These are phyloP conservation scores for Nyctibius bracteatus DNA, from an alignment of 2,113 vertebrate species.

Conservation along the genomic window DNA sequence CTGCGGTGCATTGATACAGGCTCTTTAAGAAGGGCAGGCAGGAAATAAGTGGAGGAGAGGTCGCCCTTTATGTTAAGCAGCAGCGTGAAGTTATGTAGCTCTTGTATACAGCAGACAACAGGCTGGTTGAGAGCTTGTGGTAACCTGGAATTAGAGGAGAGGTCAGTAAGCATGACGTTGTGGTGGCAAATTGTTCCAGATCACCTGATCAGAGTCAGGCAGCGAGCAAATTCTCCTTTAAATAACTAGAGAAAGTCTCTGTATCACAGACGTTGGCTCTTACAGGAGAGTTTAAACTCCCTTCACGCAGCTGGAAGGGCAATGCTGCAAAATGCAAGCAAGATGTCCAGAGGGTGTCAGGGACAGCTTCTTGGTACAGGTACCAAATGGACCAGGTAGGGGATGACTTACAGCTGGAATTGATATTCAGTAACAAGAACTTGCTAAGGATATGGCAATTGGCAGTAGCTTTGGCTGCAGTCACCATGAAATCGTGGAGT, in stretches of 20 bases:
- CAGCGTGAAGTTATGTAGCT: not conserved
- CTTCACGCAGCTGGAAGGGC: not conserved
- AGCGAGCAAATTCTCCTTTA: not conserved
- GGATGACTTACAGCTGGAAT: not conserved
- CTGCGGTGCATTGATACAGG: not conserved
- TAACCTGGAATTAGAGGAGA: not conserved
- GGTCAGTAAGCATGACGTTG: not conserved
- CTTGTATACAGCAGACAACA: not conserved
- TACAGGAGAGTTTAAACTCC: not conserved
- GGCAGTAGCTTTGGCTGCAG: not conserved
- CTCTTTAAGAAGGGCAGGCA: not conserved
- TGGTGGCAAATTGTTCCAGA: not conserved
- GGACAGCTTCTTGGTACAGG: not conserved
- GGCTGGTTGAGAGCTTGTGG: not conserved
- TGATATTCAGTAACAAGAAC: not conserved
- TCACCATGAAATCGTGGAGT: not conserved
- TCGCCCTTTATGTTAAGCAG: not conserved
- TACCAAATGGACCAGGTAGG: not conserved
- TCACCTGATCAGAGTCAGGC: not conserved
- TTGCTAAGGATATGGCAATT: not conserved
- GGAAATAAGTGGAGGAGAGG: not conserved
- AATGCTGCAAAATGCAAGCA: not conserved
- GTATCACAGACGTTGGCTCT: not conserved
- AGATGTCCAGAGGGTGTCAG: not conserved
- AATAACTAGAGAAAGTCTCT: not conserved